Percentiles rank a stretch among this genome's conserved stretches.
Evolutionary conservation across 2,888 invertebrate genomes (phyloP).

Genomic region (Endomychus coccineus): DNA sequence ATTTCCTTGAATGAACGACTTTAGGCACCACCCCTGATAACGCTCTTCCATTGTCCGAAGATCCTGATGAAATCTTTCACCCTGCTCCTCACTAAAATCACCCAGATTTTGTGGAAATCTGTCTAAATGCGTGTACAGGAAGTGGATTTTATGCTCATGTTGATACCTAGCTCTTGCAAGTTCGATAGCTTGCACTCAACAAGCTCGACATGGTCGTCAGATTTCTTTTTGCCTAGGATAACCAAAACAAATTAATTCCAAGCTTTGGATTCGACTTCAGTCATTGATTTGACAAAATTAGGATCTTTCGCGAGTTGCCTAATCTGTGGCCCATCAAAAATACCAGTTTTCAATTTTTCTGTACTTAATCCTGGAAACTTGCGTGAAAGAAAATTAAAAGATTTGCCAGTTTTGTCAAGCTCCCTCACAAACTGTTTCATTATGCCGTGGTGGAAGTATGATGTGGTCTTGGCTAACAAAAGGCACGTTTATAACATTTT

Average conservation of each 20-base stretch:
- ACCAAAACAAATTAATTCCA: conserved; percentile 13
- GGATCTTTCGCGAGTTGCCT: too few relatives aligned
- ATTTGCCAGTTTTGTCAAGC: conserved; percentile 17
- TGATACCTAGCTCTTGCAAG: conserved; percentile 10
- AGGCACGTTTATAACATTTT: conserved; percentile 12
- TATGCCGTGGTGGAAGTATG: conserved; percentile 23
- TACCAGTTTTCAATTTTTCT: conserved; percentile 21
- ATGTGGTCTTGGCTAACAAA: conserved; percentile 17
- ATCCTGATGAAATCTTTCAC: conserved; percentile 24
- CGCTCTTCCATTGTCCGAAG: too few relatives aligned
- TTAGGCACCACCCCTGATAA: too few relatives aligned
- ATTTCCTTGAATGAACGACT: conserved; percentile 3
- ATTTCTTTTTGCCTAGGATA: conserved; percentile 16
- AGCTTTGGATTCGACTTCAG: conserved; percentile 9
- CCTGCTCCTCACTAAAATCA: conserved; percentile 32
- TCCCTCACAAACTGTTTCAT: conserved; percentile 27
- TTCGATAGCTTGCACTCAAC: conserved; percentile 10
- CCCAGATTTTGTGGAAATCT: conserved; percentile 11
- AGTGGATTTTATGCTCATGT: conserved; percentile 13
- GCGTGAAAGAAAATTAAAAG: too few relatives aligned
- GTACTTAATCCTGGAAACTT: too few relatives aligned
- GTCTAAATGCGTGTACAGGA: conserved; percentile 9
- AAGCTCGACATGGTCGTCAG: conserved; percentile 11
- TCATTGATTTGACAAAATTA: conserved; percentile 11
- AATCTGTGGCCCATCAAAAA: conserved; percentile 21